A percentile compares a stretch with the other conserved stretches of the same genome.
Evolutionary conservation across 2,797 vertebrate genomes (phyloP).

Genomic region (Hemibagrus guttatus): DNA sequence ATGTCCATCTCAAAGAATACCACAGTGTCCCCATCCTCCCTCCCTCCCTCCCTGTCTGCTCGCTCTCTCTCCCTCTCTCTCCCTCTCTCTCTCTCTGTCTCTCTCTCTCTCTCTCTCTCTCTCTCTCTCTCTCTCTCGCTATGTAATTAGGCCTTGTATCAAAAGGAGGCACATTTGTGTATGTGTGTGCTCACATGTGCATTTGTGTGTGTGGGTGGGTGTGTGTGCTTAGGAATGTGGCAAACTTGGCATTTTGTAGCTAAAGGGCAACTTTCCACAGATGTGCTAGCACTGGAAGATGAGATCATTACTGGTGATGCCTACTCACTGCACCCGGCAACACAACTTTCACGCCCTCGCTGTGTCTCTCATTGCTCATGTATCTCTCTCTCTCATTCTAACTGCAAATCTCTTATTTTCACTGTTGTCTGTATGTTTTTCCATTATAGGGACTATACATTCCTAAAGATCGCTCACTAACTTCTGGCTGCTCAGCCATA

Average conservation of each 20-base stretch:
- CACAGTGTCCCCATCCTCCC: constrained; percentile 13
- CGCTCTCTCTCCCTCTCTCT: background rate
- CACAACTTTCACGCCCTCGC: constrained; percentile 37
- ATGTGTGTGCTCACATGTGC: background rate
- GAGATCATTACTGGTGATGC: constrained; percentile 76
- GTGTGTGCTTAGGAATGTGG: constrained; percentile 74
- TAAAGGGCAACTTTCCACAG: constrained; percentile 79
- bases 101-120: background rate
- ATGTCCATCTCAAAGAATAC: constrained; percentile 41
- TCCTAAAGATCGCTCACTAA: background rate
- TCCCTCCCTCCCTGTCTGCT: constrained; percentile 10
- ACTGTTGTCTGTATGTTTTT: constrained; percentile 18
- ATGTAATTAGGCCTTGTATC: constrained; percentile 72
- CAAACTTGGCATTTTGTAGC: constrained; percentile 78
- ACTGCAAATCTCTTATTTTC: background rate
- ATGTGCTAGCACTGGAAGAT: constrained; percentile 68
- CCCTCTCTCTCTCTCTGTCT: background rate
- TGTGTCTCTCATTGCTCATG: constrained; percentile 19
- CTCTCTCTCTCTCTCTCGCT: background rate
- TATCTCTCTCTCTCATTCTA: background rate
- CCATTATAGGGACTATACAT: background rate
- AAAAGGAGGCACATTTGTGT: constrained; percentile 47
- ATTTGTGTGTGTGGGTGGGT: constrained; percentile 38
- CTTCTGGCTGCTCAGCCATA: background rate
- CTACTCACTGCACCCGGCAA: constrained; percentile 64